Evolutionary conservation across 2,797 vertebrate species (phyloP).

Genomic region (Onychomys arenicola): DNA sequence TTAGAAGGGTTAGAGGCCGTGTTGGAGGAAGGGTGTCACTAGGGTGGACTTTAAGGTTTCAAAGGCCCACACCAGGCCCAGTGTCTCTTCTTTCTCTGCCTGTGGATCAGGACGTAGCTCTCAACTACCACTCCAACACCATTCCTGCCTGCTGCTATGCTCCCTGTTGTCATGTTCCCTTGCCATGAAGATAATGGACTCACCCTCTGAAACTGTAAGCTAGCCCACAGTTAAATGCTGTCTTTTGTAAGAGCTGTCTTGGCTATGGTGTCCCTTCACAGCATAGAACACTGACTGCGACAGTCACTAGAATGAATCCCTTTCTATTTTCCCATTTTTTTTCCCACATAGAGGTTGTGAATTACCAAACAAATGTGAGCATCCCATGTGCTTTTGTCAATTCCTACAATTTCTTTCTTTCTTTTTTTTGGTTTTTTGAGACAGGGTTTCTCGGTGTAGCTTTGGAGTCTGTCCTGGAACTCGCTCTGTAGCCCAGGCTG

Average conservation of each 20-base stretch:
- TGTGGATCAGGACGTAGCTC: background rate
- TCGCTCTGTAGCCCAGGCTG: no score
- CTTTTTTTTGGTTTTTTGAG: no score
- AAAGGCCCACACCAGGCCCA: background rate
- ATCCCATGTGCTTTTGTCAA: background rate
- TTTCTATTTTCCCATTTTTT: background rate
- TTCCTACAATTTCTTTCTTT: background rate
- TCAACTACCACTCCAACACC: background rate
- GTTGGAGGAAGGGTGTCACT: background rate
- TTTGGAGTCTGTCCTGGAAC: no score
- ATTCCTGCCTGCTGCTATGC: no score
- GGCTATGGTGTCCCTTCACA: background rate
- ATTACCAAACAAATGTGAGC: background rate
- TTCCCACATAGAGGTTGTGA: background rate
- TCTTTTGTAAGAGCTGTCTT: background rate
- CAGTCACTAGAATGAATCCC: background rate
- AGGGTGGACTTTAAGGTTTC: no score
- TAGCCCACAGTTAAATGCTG: no score
- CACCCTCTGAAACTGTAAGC: background rate
- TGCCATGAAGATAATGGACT: background rate
- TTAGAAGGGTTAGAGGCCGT: background rate
- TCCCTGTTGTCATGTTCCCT: background rate
- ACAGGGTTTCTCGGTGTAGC: no score
- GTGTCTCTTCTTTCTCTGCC: background rate
- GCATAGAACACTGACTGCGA: background rate